Evolutionary conservation across 2,113 vertebrate species (phyloP).

Genomic region (Pterophyllum scalare): DNA sequence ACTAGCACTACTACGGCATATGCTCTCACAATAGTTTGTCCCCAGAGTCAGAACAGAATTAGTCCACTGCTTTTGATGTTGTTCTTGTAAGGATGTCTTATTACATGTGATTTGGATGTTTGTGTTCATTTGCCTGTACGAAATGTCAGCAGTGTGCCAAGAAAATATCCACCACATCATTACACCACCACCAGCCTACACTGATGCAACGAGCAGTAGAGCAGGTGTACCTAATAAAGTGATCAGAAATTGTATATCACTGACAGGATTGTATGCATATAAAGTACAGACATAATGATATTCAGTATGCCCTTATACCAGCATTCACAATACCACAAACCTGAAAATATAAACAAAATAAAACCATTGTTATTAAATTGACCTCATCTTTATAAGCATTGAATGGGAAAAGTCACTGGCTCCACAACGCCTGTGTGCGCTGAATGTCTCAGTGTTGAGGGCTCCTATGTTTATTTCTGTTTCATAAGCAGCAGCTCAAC

Average conservation of each 20-base stretch:
- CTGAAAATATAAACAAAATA: neutral
- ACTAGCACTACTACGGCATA: neutral
- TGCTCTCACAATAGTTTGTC: neutral
- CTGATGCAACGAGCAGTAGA: neutral
- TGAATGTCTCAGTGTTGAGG: neutral
- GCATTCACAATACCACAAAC: neutral
- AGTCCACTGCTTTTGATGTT: neutral
- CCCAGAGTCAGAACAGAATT: neutral
- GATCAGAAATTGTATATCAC: neutral
- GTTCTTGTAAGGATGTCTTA: neutral
- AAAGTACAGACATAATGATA: neutral
- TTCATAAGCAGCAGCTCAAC: neutral
- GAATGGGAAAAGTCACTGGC: neutral
- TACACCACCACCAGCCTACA: neutral
- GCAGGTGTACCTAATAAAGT: neutral
- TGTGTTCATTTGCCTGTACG: neutral
- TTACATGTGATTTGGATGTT: neutral
- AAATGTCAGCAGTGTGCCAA: neutral
- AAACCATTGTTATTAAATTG: neutral
- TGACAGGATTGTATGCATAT: neutral
- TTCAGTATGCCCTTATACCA: neutral
- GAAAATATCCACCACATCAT: neutral
- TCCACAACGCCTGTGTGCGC: neutral
- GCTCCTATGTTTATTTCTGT: neutral
- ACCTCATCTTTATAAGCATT: neutral